phyloP scores from a whole-genome alignment of 2,797 vertebrate genomes.

The Eurystomus glaucurus region DNA sequence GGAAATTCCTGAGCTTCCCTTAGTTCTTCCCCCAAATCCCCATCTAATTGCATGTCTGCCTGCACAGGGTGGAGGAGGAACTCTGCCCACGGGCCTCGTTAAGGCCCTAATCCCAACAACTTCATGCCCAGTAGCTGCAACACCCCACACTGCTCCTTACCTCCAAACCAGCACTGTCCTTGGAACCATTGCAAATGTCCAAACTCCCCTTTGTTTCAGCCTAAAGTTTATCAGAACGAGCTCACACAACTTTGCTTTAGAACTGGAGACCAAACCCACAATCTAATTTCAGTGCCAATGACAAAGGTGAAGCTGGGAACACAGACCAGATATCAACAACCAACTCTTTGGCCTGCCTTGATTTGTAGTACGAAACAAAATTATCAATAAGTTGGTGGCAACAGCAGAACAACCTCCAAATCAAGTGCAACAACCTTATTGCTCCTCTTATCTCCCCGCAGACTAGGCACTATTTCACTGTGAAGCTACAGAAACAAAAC shows the following conservation, averaged over 20 bases:
- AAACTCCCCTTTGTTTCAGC: accelerated
- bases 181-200: accelerated
- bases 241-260: background rate
- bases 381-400: slow-evolving; percentile 60
- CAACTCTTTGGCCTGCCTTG: background rate
- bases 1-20: background rate
- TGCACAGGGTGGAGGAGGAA: background rate
- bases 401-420: slow-evolving; percentile 48
- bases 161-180: background rate
- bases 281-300: background rate
- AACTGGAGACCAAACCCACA: background rate
- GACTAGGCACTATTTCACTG: background rate
- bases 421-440: slow-evolving; percentile 2
- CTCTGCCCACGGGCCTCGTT: accelerated
- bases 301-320: background rate
- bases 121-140: background rate
- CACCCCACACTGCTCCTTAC: accelerated
- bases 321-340: background rate
- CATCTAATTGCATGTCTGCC: accelerated
- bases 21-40: background rate
- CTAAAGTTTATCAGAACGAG: background rate
- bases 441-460: slow-evolving; percentile 40
- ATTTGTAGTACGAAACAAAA: background rate
- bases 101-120: background rate
- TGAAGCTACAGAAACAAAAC: slow-evolving; percentile 14